These are phyloP conservation scores for Leptothorax acervorum DNA, from an alignment of 2,888 invertebrate genomes.

Conservation along the genomic window DNA sequence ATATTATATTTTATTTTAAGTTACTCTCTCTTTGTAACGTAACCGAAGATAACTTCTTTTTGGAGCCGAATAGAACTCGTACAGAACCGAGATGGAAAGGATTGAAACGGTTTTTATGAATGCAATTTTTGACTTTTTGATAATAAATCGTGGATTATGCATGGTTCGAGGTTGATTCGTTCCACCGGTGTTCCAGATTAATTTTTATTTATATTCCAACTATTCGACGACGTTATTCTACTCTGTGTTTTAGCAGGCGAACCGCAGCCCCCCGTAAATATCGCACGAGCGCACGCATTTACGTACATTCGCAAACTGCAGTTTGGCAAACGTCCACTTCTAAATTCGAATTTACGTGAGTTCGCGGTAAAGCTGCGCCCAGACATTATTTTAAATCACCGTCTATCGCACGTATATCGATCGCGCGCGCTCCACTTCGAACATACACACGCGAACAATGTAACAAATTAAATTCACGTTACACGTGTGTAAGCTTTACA, in stretches of 20 bases:
- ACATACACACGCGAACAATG: conserved; percentile 32
- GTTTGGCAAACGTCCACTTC: conserved; percentile 56
- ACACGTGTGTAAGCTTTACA: conserved; percentile 30
- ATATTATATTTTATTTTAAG: background rate
- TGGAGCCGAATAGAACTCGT: background rate
- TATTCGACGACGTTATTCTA: conserved; percentile 1
- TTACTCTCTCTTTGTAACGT: background rate
- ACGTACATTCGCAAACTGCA: conserved; percentile 51
- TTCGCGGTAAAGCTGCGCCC: conserved; percentile 48
- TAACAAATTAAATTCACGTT: conserved; percentile 52
- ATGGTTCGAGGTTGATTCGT: background rate
- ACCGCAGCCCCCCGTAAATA: conserved; percentile 47
- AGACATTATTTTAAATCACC: conserved; percentile 53
- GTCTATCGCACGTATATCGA: conserved; percentile 54
- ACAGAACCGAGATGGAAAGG: background rate
- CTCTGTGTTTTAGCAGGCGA: conserved; percentile 16
- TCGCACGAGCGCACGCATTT: conserved; percentile 45
- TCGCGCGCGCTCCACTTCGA: conserved; percentile 37
- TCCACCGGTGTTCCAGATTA: background rate
- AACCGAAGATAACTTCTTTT: background rate
- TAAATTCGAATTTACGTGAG: conserved; percentile 54
- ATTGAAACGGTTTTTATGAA: background rate
- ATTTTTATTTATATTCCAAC: conserved; percentile 46
- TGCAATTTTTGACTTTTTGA: conserved; percentile 12
- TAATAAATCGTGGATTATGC: conserved; percentile 20